Evolutionary conservation across 64 coral and sea anemone species (phyloP).

Genomic region (Dendrophyllia cribrosa): DNA sequence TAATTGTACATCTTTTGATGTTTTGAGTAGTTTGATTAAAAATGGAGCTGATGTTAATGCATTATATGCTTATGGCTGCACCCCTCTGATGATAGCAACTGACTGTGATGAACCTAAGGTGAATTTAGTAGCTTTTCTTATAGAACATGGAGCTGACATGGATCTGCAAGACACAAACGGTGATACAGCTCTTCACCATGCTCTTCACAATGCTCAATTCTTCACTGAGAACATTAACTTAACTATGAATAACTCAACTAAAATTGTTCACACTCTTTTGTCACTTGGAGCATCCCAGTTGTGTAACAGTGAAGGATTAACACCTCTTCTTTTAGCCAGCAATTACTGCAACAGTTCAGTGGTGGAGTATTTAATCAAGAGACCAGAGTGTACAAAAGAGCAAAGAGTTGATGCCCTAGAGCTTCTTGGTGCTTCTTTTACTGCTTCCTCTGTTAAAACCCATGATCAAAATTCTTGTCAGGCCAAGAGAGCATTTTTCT

Average conservation of each 20-base stretch:
- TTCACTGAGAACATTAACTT: no score
- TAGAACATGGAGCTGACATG: neutral
- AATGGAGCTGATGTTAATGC: neutral
- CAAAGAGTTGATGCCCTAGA: constrained; percentile 40
- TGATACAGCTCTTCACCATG: neutral
- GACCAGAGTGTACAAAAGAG: constrained; percentile 14
- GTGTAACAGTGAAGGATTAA: constrained; percentile 30
- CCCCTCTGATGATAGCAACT: neutral
- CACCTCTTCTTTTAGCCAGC: constrained; percentile 48
- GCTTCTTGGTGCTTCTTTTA: constrained; percentile 48
- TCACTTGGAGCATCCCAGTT: neutral
- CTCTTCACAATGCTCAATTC: neutral
- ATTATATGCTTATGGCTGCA: neutral
- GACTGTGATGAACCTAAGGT: neutral
- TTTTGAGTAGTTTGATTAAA: neutral
- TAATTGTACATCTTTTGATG: neutral
- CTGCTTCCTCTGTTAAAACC: neutral
- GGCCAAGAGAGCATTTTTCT: constrained; percentile 31
- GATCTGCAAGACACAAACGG: neutral
- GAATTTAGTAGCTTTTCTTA: neutral
- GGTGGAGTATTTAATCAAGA: constrained; percentile 43
- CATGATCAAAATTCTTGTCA: neutral
- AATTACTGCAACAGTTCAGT: constrained; percentile 32
- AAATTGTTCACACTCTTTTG: neutral
- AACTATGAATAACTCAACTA: no score